Conservation (phyloP, 2,797 vertebrate species). For the Synanceia verrucosa region DNA sequence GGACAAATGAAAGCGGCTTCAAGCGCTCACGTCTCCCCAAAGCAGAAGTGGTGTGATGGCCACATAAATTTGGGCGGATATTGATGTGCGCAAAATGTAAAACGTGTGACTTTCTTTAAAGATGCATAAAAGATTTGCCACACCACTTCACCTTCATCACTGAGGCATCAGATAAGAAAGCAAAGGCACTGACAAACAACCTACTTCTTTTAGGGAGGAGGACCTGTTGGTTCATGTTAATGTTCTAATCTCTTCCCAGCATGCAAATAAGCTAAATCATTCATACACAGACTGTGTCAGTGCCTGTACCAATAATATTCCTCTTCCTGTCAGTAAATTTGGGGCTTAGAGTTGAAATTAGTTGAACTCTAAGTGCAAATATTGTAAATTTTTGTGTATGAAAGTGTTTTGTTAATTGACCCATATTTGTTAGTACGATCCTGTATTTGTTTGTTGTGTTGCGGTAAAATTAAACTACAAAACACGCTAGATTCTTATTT, state of each 20-base stretch:
- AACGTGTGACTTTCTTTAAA: constrained; percentile 3
- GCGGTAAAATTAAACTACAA: neutral
- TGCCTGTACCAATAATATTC: neutral
- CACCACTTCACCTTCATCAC: neutral
- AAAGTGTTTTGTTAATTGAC: neutral
- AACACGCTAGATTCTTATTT: no score
- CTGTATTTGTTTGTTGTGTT: neutral
- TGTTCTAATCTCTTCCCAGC: neutral
- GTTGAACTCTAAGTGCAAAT: neutral
- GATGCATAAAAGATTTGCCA: neutral
- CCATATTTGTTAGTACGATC: neutral
- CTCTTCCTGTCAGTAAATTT: neutral
- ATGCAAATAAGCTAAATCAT: neutral
- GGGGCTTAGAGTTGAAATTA: neutral
- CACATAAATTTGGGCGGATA: neutral
- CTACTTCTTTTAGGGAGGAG: neutral
- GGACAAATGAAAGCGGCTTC: neutral
- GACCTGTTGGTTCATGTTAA: neutral
- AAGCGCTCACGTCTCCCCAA: neutral
- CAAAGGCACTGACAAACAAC: neutral
- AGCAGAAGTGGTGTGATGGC: neutral
- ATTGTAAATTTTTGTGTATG: neutral
- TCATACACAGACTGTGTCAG: neutral
- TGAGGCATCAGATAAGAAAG: neutral
- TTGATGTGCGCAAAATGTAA: neutral